Evolutionary conservation across 1,140 invertebrate genomes (phyloP), one percentile per base, ranked within the genome.

Genomic region (Calosoma granatense): DNA sequence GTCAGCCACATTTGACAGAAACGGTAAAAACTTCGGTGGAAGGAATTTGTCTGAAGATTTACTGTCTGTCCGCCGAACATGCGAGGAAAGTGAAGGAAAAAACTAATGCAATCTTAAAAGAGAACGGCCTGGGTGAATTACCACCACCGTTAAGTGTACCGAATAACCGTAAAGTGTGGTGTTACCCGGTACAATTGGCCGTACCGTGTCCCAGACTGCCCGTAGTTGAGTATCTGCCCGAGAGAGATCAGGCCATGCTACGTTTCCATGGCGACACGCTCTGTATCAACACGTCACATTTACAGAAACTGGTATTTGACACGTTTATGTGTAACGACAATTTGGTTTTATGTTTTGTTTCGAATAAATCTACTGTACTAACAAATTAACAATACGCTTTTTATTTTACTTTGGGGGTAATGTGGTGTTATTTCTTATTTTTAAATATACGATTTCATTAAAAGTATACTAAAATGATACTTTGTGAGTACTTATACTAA

Each of bases 1-100:
- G 94, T 74, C 93, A 97, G 69, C 93, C 94, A 1, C 94, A 97
- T 72, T 74, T 97, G 43, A 90, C 89, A 2, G 92, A 94, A 72
- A 94, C 92, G 6, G 94, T 94, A 0, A 95, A 94, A 75, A 80
- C 80, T 20, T 96, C 92, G 14, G 94, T 97, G 1, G 94, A 98
- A 75, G 91, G 92, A 1, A 94, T 98, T 63, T 97, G 94, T 73
- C 75, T 86, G 9, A 98, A 98, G 75, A 92, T 97, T 52, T 97
- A 94, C 73, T 85, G 93, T 66, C 73, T 96, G 20, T 94, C 94
- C 0, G 84, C 84, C 19, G 94, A 97, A 61, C 91, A 95, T 75
- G 90, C 90, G 0, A 84, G 88, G 56, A 97, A 95, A 72, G 86
- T 97, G 20, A 79, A 84, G 54, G 92, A 96, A 60, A 91, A 88